These are phyloP conservation scores for Polydrusus tereticollis DNA, from an alignment of 2,888 invertebrate species.

Conservation along the genomic window DNA sequence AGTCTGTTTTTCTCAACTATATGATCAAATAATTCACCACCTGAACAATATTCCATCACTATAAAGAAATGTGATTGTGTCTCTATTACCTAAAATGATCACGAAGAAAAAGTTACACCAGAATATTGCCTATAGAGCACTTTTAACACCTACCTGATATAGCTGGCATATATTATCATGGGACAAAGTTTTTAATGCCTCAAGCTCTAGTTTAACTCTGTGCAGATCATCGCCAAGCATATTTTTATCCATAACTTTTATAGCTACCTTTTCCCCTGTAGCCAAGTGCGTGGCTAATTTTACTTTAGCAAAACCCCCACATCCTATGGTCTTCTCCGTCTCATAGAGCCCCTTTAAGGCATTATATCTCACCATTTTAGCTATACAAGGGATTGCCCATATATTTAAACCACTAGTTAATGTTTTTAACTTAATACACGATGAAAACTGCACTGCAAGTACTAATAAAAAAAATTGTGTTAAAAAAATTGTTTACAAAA, in stretches of 20 bases:
- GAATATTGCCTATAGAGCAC: conserved; percentile 14
- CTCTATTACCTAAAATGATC: conserved; percentile 73
- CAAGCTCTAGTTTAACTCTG: conserved; percentile 79
- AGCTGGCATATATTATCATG: conserved; percentile 84
- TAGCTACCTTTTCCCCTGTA: conserved; percentile 86
- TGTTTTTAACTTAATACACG: not conserved
- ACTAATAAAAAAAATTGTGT: not conserved
- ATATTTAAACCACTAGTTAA: too few species aligned
- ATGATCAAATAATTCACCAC: conserved; percentile 88
- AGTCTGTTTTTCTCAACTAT: conserved; percentile 82
- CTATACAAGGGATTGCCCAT: too few species aligned
- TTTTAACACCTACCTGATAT: conserved; percentile 71
- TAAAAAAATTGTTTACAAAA: conserved; percentile 10
- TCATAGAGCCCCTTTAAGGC: conserved; percentile 76
- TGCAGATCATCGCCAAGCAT: conserved; percentile 80
- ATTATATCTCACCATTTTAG: conserved; percentile 69
- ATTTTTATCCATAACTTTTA: conserved; percentile 86
- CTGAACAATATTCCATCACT: conserved; percentile 86
- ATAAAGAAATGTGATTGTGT: conserved; percentile 81
- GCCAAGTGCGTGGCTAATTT: conserved; percentile 81
- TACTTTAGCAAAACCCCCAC: conserved; percentile 87
- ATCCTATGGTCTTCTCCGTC: conserved; percentile 78
- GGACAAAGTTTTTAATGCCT: conserved; percentile 77
- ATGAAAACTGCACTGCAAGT: not conserved
- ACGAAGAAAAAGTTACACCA: not conserved